Base-by-base conservation (phyloP, 2,888 invertebrate genomes). In the Dasysyrphus tricinctus region DNA sequence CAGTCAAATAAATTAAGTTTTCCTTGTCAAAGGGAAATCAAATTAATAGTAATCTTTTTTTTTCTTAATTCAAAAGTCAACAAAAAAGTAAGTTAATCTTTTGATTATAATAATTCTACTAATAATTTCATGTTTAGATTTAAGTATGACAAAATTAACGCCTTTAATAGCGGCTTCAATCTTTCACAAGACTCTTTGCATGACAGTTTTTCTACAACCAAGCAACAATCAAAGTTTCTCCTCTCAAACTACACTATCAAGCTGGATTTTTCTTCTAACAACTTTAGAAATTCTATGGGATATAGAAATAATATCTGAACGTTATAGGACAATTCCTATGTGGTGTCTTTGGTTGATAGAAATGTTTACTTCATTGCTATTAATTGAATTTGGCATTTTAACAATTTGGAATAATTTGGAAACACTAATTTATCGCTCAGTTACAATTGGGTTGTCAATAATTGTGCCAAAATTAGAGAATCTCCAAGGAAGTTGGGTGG, bases 391-490 rank as follows among this genome's bases (percentile, higher is more conserved):
- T 12, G 65, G 37, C 0, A 32, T 32, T 4, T 49, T 84, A 34
- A 59, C 61, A 29, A 59, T 84, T 76, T 84, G 84, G 84, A 39
- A 19, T n/a, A 84, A 80, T 61, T 42, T 84, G n/a, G 72, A 80
- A 32, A 76, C 47, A 37, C 29, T 80, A 2, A 67, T 80, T 9
- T 59, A 67, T 37, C 67, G 59, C 4, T 16, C 39, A 8, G 4
- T 80, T 1, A 51, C 51, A 16, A 39, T n/a, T 8, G 14, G n/a
- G 5, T 32, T 76, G 14, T 11, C 24, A 5, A 29, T 2, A 7
- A 11, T 42, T n/a, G 24, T n/a, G 2, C 76, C 72, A 3, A 54
- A 57, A 39, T 14, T 54, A 19, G 19, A 69, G 0, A 11, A 51
- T n/a, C 7, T 3, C 6, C 7, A 34, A n/a, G 37, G 32, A 3